Evolutionary conservation across 1,140 invertebrate species (phyloP), one percentile per base, ranked within the genome.

Genomic region (Dermatophagoides farinae): DNA sequence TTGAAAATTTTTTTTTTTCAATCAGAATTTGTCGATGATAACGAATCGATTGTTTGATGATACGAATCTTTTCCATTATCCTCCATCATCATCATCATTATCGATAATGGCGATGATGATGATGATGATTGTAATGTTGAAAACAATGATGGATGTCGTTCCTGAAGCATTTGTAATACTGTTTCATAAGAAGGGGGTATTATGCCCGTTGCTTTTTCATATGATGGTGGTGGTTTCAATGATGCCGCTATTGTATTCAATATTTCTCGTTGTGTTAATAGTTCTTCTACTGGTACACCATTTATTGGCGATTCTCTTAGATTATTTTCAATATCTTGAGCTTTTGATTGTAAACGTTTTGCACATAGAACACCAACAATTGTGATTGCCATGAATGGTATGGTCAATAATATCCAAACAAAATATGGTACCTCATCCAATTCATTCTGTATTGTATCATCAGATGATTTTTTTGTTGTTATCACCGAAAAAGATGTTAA

Each of bases 101-200:
- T 31, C 46, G n/a, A n/a, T n/a, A 18, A 4, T 18, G 6, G 6
- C 46, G 46, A 23, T 47, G 46, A 9, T 47, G 46, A 23, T 47
- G 53, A 23, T 55, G 12, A 1, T 55, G 14, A 4, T 14, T 55
- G 25, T 55, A 25, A 14, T 18, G 12, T 8, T 11, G 10, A 38
- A 14, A 55, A 31, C 31, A 31, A 31, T 31, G 53, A 55, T 44
- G 14, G 53, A n/a, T 23, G 25, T 40, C 25, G 39, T 23, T 55
- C 53, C 39, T 55, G 10, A 12, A 55, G 23, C 14, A 25, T 14
- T 23, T 55, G 25, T n/a, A 55, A 23, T 12, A 55, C 14, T 20
- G 53, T 55, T 25, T 55, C 53, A 44, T 55, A 55, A 44, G 6
- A 39, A 20, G 53, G 53, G 2, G 53, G 53, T 25, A 55, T 55